phyloP scores from a whole-genome alignment of 2,113 vertebrate genomes.

The Gopherus evgoodei region DNA sequence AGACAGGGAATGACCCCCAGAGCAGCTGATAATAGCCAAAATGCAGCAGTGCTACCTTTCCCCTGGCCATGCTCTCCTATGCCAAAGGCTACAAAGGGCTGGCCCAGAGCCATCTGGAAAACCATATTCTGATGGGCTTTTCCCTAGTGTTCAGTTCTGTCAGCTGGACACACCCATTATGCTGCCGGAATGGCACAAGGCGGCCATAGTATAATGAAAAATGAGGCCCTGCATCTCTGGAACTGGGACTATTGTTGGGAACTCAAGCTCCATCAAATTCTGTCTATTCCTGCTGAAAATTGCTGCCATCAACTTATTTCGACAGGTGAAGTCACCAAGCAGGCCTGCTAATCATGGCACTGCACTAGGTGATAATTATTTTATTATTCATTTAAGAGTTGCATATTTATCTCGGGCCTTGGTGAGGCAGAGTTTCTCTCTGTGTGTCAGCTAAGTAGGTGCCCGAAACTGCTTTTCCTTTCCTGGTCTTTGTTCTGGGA shows the following conservation, averaged over 20 bases:
- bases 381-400: conserved; percentile 32
- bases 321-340: background rate
- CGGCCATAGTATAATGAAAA: background rate
- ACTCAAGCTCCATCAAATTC: background rate
- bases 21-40: background rate
- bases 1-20: background rate
- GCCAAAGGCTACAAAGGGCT: background rate
- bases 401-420: conserved; percentile 17
- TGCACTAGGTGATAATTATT: conserved; percentile 22
- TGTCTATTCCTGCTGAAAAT: background rate
- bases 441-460: background rate
- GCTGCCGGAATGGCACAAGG: background rate
- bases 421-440: background rate
- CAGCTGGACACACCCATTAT: background rate
- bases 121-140: background rate
- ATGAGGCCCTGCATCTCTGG: background rate
- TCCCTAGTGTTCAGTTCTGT: background rate
- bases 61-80: background rate
- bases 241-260: background rate
- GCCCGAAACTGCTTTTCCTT: background rate
- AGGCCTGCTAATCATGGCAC: conserved; percentile 2
- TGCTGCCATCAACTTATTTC: conserved; percentile 17
- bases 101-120: background rate
- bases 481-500: background rate
- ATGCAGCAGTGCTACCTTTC: background rate